phyloP scores from a whole-genome alignment of 2,888 invertebrate genomes.

The Carcina quercana region DNA sequence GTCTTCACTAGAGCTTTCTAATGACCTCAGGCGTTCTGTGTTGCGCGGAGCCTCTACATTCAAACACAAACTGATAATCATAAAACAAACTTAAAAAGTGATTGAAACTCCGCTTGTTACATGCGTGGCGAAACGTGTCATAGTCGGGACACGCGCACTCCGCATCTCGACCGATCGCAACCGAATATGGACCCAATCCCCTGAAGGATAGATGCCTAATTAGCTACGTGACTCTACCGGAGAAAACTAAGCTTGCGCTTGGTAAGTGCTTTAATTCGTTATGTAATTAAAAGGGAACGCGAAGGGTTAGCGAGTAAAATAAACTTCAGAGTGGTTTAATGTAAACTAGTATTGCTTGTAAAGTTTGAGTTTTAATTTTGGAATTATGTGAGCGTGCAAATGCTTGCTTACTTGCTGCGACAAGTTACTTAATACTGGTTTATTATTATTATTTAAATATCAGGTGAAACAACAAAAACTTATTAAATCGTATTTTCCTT shows the following conservation, averaged over 20 bases:
- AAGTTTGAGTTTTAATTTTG: slow-evolving; percentile 5
- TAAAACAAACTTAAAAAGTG: slow-evolving; percentile 24
- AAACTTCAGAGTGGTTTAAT: slow-evolving; percentile 7
- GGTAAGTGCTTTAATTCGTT: slow-evolving; percentile 15
- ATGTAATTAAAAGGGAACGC: slow-evolving; percentile 10
- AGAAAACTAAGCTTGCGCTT: slow-evolving; percentile 14
- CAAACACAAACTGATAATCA: slow-evolving; percentile 32
- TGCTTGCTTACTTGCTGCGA: not conserved
- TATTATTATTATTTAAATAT: no score
- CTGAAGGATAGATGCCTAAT: slow-evolving; percentile 53
- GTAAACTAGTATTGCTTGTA: no score
- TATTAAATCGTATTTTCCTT: no score
- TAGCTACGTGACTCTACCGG: slow-evolving; percentile 36
- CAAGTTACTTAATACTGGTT: no score
- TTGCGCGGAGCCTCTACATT: slow-evolving; percentile 44
- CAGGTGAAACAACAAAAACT: no score
- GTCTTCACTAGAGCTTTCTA: slow-evolving; percentile 69
- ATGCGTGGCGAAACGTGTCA: slow-evolving; percentile 40
- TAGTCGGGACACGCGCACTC: slow-evolving; percentile 50
- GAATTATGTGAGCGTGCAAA: not conserved
- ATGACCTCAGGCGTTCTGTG: slow-evolving; percentile 70
- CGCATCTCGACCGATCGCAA: slow-evolving; percentile 24
- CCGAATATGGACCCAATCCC: slow-evolving; percentile 61
- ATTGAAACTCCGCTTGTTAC: slow-evolving; percentile 45
- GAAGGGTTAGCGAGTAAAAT: slow-evolving; percentile 3